Base-by-base conservation (phyloP, 2,888 invertebrate genomes). In the Xanthia togata region DNA sequence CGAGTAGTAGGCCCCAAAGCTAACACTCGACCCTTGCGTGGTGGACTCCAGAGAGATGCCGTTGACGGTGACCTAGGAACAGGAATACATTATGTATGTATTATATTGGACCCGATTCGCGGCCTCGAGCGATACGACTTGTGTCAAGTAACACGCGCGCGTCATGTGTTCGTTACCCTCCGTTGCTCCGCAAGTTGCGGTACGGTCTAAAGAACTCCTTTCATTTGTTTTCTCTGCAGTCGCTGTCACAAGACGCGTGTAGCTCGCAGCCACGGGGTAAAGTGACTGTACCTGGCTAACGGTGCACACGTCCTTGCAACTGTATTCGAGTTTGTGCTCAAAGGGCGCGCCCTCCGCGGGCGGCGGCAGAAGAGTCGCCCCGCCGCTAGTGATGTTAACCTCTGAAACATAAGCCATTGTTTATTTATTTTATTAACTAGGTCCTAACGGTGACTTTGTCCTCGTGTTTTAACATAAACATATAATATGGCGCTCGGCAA, bases 61-160 rank as follows among this genome's bases (percentile, higher is more conserved):
- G 53, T 94, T 92, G 0, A 93, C 88, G 4, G 73, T 76, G 0
- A 94, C 88, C 94, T 94, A 82, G 4, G 77, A 84, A 57, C 23
- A 17, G 1, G n/a, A 35, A 62, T 26, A 55, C 31, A 47, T 47
- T 31, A 47, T 31, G 2, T 47, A 11, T 9, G 12, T 44, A 64
- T 38, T n/a, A n/a, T n/a, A n/a, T 38, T 63, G 6, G 41, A 17
- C 11, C 60, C 11, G 11, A 20, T 35, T 35, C 6, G 23, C 2
- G 12, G 20, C 23, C 23, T 62, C 35, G 1, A 62, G 35, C 23
- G 23, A 62, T 62, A 23, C 23, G 23, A 23, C n/a, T 53, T 23
- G 4, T 9, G 9, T 53, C 11, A 50, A 50, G 20, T 8, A 20
- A 20, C 50, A 20, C 50, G 20, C 23, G 50, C 23, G 41, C 11